Evolutionary conservation across 1,140 invertebrate species (phyloP), one percentile per base, ranked within the genome.

Genomic region (Sminthurides bifidus): DNA sequence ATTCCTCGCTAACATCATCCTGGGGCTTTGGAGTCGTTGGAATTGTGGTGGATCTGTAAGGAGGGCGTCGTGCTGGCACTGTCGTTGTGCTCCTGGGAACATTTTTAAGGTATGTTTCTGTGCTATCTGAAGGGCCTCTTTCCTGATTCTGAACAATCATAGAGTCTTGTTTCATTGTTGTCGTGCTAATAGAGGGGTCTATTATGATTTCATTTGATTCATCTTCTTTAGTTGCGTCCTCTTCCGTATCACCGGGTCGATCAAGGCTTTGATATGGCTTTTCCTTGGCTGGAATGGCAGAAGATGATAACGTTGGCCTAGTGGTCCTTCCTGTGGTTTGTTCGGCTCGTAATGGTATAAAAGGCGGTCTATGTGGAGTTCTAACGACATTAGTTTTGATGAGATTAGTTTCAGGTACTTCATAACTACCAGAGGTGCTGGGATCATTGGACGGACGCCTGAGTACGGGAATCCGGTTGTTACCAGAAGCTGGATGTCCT

Each of bases 391-490:
- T 45, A 21, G 43, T 45, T 45, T 17, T 6, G 29, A 24, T n/a
- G 5, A 17, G 43, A 41, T 41, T 41, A 17, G 17, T 6, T 41
- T 5, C 6, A 8, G n/a, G 8, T 35, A 35, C n/a, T 35, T n/a
- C n/a, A n/a, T n/a, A n/a, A n/a, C n/a, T n/a, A n/a, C n/a, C n/a
- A n/a, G n/a, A n/a, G n/a, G n/a, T n/a, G n/a, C n/a, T n/a, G n/a
- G n/a, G n/a, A n/a, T n/a, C n/a, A 54, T 49, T 3, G 57, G 52
- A 43, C 61, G 29, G 45, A 50, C 31, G 19, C 31, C 37, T 1
- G 21, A 26, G 14, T 45, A 24, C 3, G n/a, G 27, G 10, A n/a
- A n/a, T n/a, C n/a, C n/a, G n/a, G n/a, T n/a, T n/a, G n/a, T n/a
- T n/a, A n/a, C n/a, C n/a, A n/a, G n/a, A 14, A 19, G 44, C 17